These are phyloP conservation scores for Xenopus petersii DNA, from an alignment of 2,797 vertebrate species.

Conservation along the genomic window DNA sequence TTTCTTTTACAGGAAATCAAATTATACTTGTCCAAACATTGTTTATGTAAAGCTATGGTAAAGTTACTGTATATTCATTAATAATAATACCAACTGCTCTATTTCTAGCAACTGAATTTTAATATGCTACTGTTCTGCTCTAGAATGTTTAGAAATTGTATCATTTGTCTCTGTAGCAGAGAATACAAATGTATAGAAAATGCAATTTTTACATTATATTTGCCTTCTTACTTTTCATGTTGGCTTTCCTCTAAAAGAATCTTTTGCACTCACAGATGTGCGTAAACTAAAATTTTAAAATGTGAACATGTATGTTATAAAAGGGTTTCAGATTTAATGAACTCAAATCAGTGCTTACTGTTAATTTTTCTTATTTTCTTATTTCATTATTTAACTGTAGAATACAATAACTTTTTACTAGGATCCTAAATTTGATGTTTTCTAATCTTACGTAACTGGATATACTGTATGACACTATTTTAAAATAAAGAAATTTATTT, in stretches of 20 bases:
- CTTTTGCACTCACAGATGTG: no score
- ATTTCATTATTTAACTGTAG: slow-evolving; percentile 1
- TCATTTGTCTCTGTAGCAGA: slow-evolving; percentile 62
- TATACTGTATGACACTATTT: slow-evolving; percentile 64
- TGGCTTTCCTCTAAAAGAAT: no score
- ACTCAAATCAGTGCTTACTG: slow-evolving; percentile 48
- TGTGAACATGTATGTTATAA: slow-evolving; percentile 47
- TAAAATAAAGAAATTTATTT: slow-evolving; percentile 68
- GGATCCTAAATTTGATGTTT: slow-evolving; percentile 27
- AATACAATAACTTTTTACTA: neutral
- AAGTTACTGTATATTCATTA: slow-evolving; percentile 26
- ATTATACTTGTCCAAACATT: neutral
- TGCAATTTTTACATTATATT: slow-evolving; percentile 29
- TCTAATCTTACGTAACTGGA: slow-evolving; percentile 64
- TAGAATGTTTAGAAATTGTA: slow-evolving; percentile 60
- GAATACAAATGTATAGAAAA: slow-evolving; percentile 51
- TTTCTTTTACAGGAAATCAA: no score
- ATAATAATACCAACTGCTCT: slow-evolving; percentile 52
- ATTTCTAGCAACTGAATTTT: slow-evolving; percentile 57
- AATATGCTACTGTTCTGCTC: slow-evolving; percentile 58
- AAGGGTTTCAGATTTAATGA: slow-evolving; percentile 53
- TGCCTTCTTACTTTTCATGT: no score
- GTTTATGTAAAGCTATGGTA: slow-evolving; percentile 17
- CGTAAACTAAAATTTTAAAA: neutral
- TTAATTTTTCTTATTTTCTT: slow-evolving; percentile 54